Evolutionary conservation across 1,140 invertebrate genomes (phyloP), one percentile per base, ranked within the genome.

Genomic region (Uloborus diversus): DNA sequence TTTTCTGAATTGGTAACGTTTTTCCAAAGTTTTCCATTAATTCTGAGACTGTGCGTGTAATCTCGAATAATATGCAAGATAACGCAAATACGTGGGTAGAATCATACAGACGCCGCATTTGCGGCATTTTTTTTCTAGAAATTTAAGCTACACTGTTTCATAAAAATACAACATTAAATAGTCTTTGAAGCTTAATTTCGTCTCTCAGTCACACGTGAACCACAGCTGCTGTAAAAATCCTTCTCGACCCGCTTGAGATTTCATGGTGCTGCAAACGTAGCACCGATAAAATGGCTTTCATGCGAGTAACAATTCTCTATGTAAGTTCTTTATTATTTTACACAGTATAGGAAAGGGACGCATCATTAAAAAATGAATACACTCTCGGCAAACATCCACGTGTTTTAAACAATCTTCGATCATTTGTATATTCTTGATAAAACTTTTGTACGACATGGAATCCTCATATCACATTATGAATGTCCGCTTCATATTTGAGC

Each of bases 361-460:
- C 65, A 65, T 47, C 65, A 79, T 79, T 79, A 79, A 79, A 79
- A 79, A n/a, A 79, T 65, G 49, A 69, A 79, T 65, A 79, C 76
- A 68, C 65, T 53, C 69, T 69, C 35, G 53, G 64, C 65, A 56
- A 79, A 35, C 59, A 69, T 78, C 35, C 69, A 25, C 53, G 65
- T 79, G 65, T 79, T 51, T 69, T 79, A 79, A 79, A 79, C 76
- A 79, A 79, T 69, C 37, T 69, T 69, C 53, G 76, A 79, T 65
- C 68, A 79, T 79, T 79, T 51, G 62, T 79, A 66, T 78, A 78
- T 79, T 47, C 76, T 79, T 79, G 64, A 79, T 79, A 79, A 79
- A 79, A 79, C 56, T 69, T 78, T 69, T 79, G 76, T 69, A 79
- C 51, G 76, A 62, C 56, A 35, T 79, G 49, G 27, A 61, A 53